These are phyloP conservation scores for Dendrophyllia cribrosa DNA, from an alignment of 64 coral and sea anemone genomes.

Conservation along the genomic window DNA sequence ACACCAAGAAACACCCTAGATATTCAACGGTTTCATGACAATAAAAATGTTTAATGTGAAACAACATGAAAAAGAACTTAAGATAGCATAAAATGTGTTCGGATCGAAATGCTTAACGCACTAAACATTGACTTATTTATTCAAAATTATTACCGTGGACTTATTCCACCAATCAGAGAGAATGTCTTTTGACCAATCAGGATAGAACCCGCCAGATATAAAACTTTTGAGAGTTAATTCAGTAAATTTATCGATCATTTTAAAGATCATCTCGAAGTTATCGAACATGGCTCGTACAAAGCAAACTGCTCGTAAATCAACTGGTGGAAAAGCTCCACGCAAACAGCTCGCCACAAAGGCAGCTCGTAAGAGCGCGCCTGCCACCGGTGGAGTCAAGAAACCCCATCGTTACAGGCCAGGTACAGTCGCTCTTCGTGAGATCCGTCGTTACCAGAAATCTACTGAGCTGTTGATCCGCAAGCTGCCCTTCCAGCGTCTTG, in stretches of 20 bases:
- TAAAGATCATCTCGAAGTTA: neutral
- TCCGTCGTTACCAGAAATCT: slow-evolving; percentile 95
- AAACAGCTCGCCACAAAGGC: slow-evolving; percentile 80
- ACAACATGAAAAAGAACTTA: neutral
- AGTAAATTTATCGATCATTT: neutral
- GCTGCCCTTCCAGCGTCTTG: slow-evolving; percentile 90
- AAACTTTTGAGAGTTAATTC: neutral
- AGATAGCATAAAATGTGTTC: neutral
- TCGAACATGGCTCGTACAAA: neutral
- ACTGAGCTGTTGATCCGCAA: slow-evolving; percentile 94
- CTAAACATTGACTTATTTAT: no score
- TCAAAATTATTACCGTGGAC: no score
- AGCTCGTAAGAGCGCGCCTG: slow-evolving; percentile 82
- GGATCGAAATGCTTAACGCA: no score
- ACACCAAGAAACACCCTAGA: no score
- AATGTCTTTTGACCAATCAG: slow-evolving; percentile 2
- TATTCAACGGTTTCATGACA: neutral
- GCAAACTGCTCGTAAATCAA: slow-evolving; percentile 69
- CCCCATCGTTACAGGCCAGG: slow-evolving; percentile 96
- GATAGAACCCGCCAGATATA: neutral
- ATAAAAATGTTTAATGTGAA: neutral
- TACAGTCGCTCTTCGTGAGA: slow-evolving; percentile 95
- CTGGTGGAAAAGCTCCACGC: slow-evolving; percentile 79
- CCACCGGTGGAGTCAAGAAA: slow-evolving; percentile 83
- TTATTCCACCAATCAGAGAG: no score